A percentile compares a stretch with the other conserved stretches of the same genome.
These are phyloP conservation scores for Oryzias celebensis DNA, from an alignment of 2,113 vertebrate genomes.

Conservation along the genomic window DNA sequence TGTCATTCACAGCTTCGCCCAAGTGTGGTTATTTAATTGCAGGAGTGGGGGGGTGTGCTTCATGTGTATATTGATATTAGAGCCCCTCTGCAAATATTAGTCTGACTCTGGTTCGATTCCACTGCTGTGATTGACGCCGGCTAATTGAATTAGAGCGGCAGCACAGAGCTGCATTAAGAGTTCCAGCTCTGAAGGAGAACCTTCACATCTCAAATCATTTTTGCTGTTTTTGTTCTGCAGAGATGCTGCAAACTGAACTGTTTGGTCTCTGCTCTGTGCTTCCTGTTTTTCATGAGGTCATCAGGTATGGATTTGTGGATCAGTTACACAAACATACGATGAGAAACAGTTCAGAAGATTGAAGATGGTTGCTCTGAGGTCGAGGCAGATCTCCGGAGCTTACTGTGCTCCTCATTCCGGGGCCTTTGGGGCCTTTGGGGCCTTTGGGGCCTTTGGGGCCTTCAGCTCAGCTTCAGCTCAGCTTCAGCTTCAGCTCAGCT, in stretches of 20 bases:
- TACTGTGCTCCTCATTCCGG: not conserved
- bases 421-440: no score
- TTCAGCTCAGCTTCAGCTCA: no score
- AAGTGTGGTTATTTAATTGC: slow-evolving; percentile 67
- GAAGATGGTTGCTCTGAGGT: slow-evolving; percentile 30
- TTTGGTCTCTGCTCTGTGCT: slow-evolving; percentile 16
- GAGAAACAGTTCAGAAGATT: slow-evolving; percentile 37
- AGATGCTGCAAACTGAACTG: slow-evolving; percentile 37
- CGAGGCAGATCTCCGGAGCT: slow-evolving; percentile 24
- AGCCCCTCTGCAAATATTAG: slow-evolving; percentile 71
- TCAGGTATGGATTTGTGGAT: slow-evolving; percentile 7
- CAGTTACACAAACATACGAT: slow-evolving; percentile 20
- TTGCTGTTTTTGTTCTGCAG: slow-evolving; percentile 49
- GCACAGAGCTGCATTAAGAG: slow-evolving; percentile 66
- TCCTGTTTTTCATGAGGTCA: slow-evolving; percentile 22
- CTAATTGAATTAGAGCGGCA: slow-evolving; percentile 71
- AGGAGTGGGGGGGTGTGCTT: slow-evolving; percentile 42
- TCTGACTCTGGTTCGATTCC: slow-evolving; percentile 60
- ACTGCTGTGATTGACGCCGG: slow-evolving; percentile 63
- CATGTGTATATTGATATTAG: slow-evolving; percentile 67
- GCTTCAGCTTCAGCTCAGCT: no score
- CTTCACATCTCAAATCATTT: slow-evolving; percentile 18
- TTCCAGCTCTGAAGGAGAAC: slow-evolving; percentile 41
- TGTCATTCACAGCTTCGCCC: slow-evolving; percentile 63
- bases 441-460: no score